Conservation (phyloP, 2,888 invertebrate genomes). For the Seladonia tumulorum region DNA sequence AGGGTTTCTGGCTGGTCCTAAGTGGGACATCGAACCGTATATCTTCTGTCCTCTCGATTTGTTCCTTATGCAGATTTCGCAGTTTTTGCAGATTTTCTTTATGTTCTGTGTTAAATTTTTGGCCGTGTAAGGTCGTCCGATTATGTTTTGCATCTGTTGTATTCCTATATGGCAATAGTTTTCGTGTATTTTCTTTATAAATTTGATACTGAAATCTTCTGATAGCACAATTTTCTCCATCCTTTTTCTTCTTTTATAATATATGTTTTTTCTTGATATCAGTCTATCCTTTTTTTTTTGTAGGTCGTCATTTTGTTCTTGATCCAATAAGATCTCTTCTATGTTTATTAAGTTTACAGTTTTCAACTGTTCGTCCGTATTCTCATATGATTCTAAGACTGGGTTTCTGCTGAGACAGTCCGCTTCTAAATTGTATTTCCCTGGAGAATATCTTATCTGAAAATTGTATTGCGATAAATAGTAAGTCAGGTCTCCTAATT, state of each 20-base stretch:
- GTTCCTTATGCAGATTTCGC: constrained; percentile 59
- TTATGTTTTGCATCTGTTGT: constrained; percentile 49
- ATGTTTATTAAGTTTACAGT: no score
- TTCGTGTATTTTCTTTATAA: constrained; percentile 49
- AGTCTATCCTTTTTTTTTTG: constrained; percentile 53
- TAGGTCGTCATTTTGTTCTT: constrained; percentile 51
- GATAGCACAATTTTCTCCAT: constrained; percentile 61
- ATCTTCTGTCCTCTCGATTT: constrained; percentile 59
- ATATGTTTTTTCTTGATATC: constrained; percentile 40
- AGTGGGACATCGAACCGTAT: constrained; percentile 61
- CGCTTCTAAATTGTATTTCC: no score
- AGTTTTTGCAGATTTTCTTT: constrained; percentile 36
- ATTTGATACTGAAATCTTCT: constrained; percentile 50
- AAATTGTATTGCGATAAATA: no score
- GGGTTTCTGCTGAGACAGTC: no score
- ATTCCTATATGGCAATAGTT: constrained; percentile 54
- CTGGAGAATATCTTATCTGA: no score
- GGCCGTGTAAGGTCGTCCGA: constrained; percentile 41
- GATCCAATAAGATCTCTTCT: constrained; percentile 58
- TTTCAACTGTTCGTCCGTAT: no score
- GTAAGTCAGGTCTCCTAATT: no score
- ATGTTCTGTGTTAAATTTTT: constrained; percentile 60
- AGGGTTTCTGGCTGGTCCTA: constrained; percentile 55
- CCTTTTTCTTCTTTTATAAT: constrained; percentile 51
- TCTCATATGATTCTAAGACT: no score